Percentiles rank a stretch among this genome's conserved stretches.
Conservation (phyloP, 2,113 vertebrate species). For the Antechinus flavipes region DNA sequence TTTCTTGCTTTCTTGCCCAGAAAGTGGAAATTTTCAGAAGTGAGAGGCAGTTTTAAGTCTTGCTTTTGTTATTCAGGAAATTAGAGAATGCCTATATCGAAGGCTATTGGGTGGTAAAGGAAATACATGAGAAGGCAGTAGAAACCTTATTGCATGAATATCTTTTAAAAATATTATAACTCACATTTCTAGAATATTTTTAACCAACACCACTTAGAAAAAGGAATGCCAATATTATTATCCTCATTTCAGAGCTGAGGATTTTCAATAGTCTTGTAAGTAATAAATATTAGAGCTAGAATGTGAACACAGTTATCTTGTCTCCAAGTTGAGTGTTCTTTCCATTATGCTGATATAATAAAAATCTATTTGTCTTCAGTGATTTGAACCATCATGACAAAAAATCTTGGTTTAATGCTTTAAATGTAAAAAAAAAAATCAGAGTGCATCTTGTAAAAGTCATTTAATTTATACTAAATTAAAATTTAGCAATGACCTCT, state of each 20-base stretch:
- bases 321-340: neutral
- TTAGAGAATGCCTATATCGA: neutral
- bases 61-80: slow-evolving; percentile 34
- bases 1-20: neutral
- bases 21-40: slow-evolving; percentile 26
- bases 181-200: neutral
- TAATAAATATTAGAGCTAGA: neutral
- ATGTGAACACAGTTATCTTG: neutral
- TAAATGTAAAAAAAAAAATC: neutral
- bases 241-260: neutral
- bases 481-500: neutral
- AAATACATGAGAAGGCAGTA: neutral
- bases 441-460: neutral
- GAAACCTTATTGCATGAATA: neutral
- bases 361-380: neutral
- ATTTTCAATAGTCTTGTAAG: neutral
- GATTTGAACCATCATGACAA: neutral
- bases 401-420: neutral
- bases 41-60: neutral
- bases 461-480: neutral
- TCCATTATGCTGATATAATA: neutral
- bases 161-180: slow-evolving; percentile 13
- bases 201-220: neutral
- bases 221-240: neutral
- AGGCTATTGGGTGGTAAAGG: slow-evolving; percentile 9